Percentiles rank a stretch among this genome's conserved stretches.
Conservation (phyloP, 2,797 vertebrate species). For the Periophthalmus magnuspinnatus region DNA sequence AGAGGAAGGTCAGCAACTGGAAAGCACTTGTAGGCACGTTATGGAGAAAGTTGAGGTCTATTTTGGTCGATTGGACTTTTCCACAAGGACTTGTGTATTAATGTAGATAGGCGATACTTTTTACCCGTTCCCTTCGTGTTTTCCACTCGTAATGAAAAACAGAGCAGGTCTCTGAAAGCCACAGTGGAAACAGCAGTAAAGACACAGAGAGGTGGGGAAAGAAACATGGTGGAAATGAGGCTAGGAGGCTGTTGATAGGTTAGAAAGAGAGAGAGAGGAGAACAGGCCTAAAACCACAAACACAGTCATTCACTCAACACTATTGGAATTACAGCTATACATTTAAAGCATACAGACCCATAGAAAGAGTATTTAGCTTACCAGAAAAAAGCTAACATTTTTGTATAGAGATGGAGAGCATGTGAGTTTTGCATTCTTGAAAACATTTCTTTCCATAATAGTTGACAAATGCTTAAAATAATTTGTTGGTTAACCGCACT, state of each 20-base stretch:
- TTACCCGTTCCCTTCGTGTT: constrained; percentile 58
- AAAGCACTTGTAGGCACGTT: constrained; percentile 43
- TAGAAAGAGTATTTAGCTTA: neutral
- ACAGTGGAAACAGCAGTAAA: constrained; percentile 51
- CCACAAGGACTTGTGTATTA: constrained; percentile 54
- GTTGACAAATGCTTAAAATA: neutral
- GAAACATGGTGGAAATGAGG: constrained; percentile 38
- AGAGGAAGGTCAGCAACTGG: constrained; percentile 44
- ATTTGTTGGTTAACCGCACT: neutral
- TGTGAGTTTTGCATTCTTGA: neutral
- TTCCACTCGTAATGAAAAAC: constrained; percentile 75
- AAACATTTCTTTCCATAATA: neutral
- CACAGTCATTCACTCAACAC: neutral
- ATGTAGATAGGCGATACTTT: constrained; percentile 54
- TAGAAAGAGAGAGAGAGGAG: constrained; percentile 7
- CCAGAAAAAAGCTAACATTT: neutral
- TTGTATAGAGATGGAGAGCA: neutral
- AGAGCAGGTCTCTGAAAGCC: constrained; percentile 58
- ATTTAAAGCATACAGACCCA: constrained; percentile 1
- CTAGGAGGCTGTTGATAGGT: constrained; percentile 31
- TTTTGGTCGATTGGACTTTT: constrained; percentile 62
- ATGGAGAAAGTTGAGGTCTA: constrained; percentile 46
- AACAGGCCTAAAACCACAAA: constrained; percentile 19
- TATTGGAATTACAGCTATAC: constrained; percentile 1
- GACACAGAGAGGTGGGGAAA: constrained; percentile 19